These are phyloP conservation scores for Lasioglossum vierecki DNA, from an alignment of 2,888 invertebrate species.

Conservation along the genomic window DNA sequence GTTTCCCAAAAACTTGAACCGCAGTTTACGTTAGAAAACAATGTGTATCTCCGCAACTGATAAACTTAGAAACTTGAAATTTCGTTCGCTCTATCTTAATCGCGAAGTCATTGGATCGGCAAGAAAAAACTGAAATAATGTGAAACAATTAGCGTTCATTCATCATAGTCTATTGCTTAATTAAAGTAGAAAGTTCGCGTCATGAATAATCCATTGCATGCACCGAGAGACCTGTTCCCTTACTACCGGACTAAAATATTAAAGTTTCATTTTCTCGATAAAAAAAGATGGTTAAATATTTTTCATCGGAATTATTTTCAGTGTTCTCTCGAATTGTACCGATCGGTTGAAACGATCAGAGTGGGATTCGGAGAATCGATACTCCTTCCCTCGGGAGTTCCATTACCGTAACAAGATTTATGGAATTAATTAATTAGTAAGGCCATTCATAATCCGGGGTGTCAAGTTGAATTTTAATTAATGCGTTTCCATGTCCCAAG, in stretches of 20 bases:
- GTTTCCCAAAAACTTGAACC: background rate
- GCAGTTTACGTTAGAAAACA: background rate
- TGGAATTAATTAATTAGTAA: background rate
- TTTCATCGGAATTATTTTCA: background rate
- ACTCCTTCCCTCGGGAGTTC: background rate
- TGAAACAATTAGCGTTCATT: background rate
- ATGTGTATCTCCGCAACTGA: background rate
- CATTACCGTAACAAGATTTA: background rate
- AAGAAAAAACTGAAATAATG: background rate
- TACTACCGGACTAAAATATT: background rate
- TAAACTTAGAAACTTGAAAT: background rate
- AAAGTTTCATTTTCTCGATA: background rate
- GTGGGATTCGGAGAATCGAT: background rate
- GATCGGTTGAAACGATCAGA: background rate
- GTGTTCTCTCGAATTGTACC: background rate
- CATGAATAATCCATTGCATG: conserved; percentile 8
- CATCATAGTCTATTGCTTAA: background rate
- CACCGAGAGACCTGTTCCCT: background rate
- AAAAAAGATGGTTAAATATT: background rate
- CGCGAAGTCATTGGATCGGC: background rate
- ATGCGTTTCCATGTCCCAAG: background rate
- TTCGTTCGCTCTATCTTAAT: background rate
- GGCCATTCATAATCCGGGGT: background rate
- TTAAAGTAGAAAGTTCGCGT: background rate
- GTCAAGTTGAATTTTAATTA: background rate